Evolutionary conservation across 2,888 invertebrate genomes (phyloP).

Genomic region (Parasteatoda lunata): DNA sequence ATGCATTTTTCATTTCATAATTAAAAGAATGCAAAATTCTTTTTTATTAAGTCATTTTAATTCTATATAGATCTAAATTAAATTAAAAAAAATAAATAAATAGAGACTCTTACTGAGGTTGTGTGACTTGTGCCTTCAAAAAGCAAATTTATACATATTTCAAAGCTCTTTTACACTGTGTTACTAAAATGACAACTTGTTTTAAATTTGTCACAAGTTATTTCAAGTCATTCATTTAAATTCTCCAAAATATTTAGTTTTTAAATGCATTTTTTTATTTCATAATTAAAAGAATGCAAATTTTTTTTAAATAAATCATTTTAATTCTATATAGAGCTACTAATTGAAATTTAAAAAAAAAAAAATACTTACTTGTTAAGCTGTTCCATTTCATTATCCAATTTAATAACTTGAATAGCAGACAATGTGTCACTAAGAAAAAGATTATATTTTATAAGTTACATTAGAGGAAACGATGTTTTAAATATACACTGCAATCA

Average conservation of each 20-base stretch:
- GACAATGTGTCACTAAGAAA: constrained; percentile 35
- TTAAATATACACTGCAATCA: background rate
- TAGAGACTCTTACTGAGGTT: too few relatives aligned
- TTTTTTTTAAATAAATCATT: background rate
- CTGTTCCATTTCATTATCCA: constrained; percentile 26
- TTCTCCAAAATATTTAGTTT: too few relatives aligned
- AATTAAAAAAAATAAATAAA: too few relatives aligned
- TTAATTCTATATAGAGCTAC: too few relatives aligned
- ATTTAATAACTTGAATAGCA: constrained; percentile 56
- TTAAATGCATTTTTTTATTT: background rate
- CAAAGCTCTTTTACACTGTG: too few relatives aligned
- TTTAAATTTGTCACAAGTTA: too few relatives aligned
- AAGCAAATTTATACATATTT: too few relatives aligned
- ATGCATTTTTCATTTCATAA: background rate
- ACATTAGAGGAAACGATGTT: background rate
- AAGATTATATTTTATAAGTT: background rate
- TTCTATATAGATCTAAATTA: too few relatives aligned
- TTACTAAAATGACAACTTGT: too few relatives aligned
- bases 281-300: background rate
- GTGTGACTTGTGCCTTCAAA: too few relatives aligned
- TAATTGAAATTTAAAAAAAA: too few relatives aligned
- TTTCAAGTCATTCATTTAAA: too few relatives aligned
- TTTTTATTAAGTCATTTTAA: background rate
- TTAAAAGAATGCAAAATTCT: background rate
- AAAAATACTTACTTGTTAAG: constrained; percentile 16